Evolutionary conservation across 2,888 invertebrate species (phyloP), one percentile per base, ranked within the genome.

Genomic region (Sialis lutaria): DNA sequence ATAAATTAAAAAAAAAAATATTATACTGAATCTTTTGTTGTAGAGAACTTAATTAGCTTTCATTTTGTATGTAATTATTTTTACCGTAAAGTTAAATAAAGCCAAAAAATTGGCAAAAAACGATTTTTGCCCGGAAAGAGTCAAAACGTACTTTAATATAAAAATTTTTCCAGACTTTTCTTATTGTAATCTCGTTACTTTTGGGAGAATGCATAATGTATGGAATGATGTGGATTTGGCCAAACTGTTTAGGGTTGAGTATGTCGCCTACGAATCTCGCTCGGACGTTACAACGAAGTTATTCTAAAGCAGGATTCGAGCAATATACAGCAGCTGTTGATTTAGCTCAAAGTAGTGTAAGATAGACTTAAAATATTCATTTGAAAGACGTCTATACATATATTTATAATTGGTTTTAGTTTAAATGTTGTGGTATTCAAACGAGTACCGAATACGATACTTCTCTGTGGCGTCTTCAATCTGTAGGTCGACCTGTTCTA

Each of bases 281-380:
- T 2, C 79, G 78, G 50, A 74, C 79, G 0, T 64, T 87, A 52
- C 86, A 87, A 60, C 70, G 75, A 2, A 79, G 77, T 60, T 88
- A 87, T 60, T 86, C 85, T 1, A 73, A 82, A 22, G 79, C 84
- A 0, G 85, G 84, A 13, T 67, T 72, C 52, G 79, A 79, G 53
- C 77, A 79, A 58, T 85, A 85, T 59, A 87, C 88, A 5, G 80
- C 81, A 22, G 85, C 87, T 6, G 72, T 88, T 51, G 88, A 88
- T 64, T 69, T 87, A 47, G 82, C 81, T 0, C 87, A 88, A 63
- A 79, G 76, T 1, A 60, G 60, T 57, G 72, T 72, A 60, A 55
- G 56, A 53, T 35, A 34, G 8, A 10, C n/a, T 51, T 46, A 42
- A 46, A 42, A 50, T 8, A 8, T n/a, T 40, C 8, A 10, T 40